These are phyloP conservation scores for Seira ritae DNA, from an alignment of 2,888 invertebrate genomes.

Conservation along the genomic window DNA sequence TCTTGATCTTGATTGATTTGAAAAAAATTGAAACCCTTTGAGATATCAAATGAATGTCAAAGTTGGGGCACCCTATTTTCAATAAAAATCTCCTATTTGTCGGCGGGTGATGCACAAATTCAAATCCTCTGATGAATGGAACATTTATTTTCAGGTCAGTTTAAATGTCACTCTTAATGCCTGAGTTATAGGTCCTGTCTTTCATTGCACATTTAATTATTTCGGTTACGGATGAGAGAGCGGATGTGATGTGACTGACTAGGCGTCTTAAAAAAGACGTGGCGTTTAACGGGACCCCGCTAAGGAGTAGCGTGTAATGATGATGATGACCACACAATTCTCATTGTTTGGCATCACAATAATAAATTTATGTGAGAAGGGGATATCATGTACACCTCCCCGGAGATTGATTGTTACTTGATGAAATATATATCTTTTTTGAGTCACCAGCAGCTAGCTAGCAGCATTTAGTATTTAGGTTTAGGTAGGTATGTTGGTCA, in stretches of 20 bases:
- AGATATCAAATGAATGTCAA: background rate
- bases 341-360: constrained; percentile 24
- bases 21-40: background rate
- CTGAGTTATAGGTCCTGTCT: background rate
- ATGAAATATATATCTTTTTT: background rate
- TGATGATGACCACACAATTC: constrained; percentile 29
- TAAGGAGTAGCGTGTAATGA: constrained; percentile 10
- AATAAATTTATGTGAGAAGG: constrained; percentile 27
- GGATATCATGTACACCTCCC: constrained; percentile 9
- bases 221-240: constrained; percentile 13
- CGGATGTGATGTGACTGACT: constrained; percentile 14
- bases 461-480: too few species aligned
- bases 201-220: background rate
- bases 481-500: too few species aligned
- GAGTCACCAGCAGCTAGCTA: too few species aligned
- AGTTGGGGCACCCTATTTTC: background rate
- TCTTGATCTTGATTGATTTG: background rate
- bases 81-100: too few species aligned
- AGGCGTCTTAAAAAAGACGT: constrained; percentile 10
- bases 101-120: too few species aligned
- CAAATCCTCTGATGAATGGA: too few species aligned
- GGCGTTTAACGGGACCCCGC: constrained; percentile 3
- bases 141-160: background rate
- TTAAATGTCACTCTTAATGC: background rate
- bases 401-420: constrained; percentile 16